Conservation (phyloP, 2,888 invertebrate species). For the Conomelus anceps region DNA sequence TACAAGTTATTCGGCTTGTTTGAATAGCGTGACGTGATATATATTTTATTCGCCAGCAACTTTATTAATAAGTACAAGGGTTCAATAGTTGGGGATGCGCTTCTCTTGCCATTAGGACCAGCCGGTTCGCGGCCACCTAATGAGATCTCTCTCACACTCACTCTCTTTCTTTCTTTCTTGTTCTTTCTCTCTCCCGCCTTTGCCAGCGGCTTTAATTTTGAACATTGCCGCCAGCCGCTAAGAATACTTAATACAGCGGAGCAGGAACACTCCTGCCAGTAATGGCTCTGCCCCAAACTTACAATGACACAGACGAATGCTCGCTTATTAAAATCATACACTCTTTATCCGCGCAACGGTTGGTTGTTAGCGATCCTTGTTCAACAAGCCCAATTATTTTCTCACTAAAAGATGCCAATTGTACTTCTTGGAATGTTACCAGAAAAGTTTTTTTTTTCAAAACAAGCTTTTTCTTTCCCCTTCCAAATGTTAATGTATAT, state of each 20-base stretch:
- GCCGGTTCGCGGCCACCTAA: constrained; percentile 27
- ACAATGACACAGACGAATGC: constrained; percentile 17
- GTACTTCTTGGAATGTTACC: background rate
- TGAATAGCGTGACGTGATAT: constrained; percentile 1
- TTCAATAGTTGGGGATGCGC: constrained; percentile 13
- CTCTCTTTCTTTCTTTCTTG: background rate
- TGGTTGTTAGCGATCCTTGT: background rate
- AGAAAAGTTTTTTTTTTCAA: background rate
- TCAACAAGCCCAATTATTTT: background rate
- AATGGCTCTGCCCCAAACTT: constrained; percentile 8
- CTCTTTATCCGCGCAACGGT: constrained; percentile 1
- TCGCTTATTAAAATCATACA: constrained; percentile 17
- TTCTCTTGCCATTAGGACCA: constrained; percentile 26
- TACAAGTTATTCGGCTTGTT: background rate
- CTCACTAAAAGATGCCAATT: background rate
- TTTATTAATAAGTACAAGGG: constrained; percentile 14
- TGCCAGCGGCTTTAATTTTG: constrained; percentile 16
- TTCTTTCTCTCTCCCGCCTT: background rate
- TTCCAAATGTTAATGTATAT: background rate
- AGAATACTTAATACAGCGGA: constrained; percentile 16
- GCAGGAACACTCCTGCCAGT: constrained; percentile 14
- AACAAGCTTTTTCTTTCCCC: background rate
- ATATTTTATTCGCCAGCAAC: constrained; percentile 9
- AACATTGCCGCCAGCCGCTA: constrained; percentile 16
- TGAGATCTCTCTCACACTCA: constrained; percentile 21